Conservation (phyloP, 2,797 vertebrate species). For the Halcyon badia region DNA sequence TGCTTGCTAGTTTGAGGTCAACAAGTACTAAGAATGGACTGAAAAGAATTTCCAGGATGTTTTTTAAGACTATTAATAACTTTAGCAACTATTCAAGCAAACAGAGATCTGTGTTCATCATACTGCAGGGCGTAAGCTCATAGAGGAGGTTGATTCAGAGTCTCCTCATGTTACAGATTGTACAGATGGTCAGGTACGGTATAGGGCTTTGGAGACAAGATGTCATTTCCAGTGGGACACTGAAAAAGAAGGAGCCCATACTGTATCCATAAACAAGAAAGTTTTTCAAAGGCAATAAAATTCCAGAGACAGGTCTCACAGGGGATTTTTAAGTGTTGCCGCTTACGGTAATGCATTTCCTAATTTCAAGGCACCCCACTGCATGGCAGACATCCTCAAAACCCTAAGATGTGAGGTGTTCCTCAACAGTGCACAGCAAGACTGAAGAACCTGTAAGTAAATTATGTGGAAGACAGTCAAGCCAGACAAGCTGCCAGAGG, state of each 20-base stretch:
- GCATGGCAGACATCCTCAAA: neutral
- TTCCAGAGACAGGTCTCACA: neutral
- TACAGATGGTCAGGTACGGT: neutral
- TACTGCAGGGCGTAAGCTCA: neutral
- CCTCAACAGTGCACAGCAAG: fast-evolving
- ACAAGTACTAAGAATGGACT: conserved; percentile 49
- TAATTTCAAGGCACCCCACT: neutral
- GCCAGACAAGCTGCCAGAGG: neutral
- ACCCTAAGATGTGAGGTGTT: neutral
- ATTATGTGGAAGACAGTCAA: neutral
- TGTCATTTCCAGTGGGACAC: neutral
- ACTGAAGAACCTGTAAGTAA: neutral
- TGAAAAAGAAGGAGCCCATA: neutral
- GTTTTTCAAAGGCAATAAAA: neutral
- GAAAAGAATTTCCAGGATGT: conserved; percentile 75
- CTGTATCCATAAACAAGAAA: fast-evolving
- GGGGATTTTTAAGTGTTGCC: neutral
- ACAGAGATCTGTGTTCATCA: neutral
- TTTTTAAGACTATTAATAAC: conserved; percentile 72
- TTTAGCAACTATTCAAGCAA: conserved; percentile 54
- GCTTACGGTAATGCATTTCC: neutral
- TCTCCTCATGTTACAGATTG: neutral
- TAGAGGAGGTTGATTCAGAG: neutral
- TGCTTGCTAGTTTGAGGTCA: conserved; percentile 60
- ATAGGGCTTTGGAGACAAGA: neutral